These are phyloP conservation scores for Microctonus brassicae DNA, from an alignment of 2,888 invertebrate species.

Conservation along the genomic window DNA sequence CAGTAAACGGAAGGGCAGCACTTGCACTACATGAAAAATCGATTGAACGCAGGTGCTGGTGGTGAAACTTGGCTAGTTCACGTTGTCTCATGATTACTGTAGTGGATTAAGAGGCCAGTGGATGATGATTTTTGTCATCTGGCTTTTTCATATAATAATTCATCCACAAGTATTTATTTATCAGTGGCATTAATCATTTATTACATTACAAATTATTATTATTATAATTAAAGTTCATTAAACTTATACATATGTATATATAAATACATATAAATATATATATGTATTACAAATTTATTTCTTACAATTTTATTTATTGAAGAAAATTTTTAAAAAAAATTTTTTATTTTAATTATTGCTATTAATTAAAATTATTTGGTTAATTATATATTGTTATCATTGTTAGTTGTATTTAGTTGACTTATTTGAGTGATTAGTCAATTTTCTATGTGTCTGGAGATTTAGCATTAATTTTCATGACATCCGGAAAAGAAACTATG, in stretches of 20 bases:
- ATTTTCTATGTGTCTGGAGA: constrained; percentile 57
- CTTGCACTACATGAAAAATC: constrained; percentile 54
- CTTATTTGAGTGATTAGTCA: constrained; percentile 40
- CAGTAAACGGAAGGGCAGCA: constrained; percentile 32
- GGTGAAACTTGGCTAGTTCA: constrained; percentile 54
- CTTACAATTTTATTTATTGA: no score
- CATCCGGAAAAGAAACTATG: constrained; percentile 86
- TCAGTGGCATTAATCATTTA: constrained; percentile 18
- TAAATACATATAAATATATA: no score
- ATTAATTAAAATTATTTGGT: constrained; percentile 18
- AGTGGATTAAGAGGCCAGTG: constrained; percentile 41
- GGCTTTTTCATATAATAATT: constrained; percentile 49
- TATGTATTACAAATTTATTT: no score
- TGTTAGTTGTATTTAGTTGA: constrained; percentile 24
- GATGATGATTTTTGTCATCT: constrained; percentile 65
- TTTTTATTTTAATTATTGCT: no score
- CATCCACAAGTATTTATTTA: constrained; percentile 5
- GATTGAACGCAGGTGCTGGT: constrained; percentile 59
- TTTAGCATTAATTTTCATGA: constrained; percentile 72
- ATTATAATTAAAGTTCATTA: no score
- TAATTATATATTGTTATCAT: constrained; percentile 29
- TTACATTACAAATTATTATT: no score
- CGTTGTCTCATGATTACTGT: constrained; percentile 56
- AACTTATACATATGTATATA: no score
- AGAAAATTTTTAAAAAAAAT: no score